Base-by-base conservation (phyloP, 2,113 vertebrate species). In the Saguinus imperator region DNA sequence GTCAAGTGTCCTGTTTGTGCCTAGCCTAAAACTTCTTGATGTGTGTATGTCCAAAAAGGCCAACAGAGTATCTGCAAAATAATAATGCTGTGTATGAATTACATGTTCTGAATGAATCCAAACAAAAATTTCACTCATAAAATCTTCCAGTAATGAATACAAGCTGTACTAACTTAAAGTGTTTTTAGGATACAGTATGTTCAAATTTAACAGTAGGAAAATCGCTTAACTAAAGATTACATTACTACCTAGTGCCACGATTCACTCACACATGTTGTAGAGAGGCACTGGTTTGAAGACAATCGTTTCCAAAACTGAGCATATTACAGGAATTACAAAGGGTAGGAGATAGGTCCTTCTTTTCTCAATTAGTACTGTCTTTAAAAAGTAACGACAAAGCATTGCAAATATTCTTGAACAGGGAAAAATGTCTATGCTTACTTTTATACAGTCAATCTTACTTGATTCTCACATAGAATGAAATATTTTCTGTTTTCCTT, bases 181-280 rank as follows among this genome's bases (percentile, higher is more conserved):
- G 14, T 75, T 52, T 29, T 61, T 70, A 61, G 89, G 35, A 75
- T 89, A 13, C 3, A 45, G 20, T 81, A 6, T 66, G 77, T 80
- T 89, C 57, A 82, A 1, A 58, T 77, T 90, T 87, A 86, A 76
- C 4, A 81, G 35, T n/a, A 89, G 48, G n/a, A 94, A 96, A 87
- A 87, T 84, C 6, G 29, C 25, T 66, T 43, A 81, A 32, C 80
- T 37, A 27, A 76, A 89, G 55, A 61, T 61, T 35, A 84, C 40
- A 82, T 80, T 92, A 48, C 29, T 81, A 58, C 27, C 48, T 55
- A 91, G 23, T 61, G 58, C 35, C 40, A 77, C 35, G 29, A 89
- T 81, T 92, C 48, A 86, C 70, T 92, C 48, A 81, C 61, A 88
- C 27, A 50, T 18, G 35, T 0, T 21, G 3, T 50, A 52, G n/a